A percentile compares a stretch with the other conserved stretches of the same genome.
Conservation (phyloP, 2,797 vertebrate species). For the Fistularia tabacaria region DNA sequence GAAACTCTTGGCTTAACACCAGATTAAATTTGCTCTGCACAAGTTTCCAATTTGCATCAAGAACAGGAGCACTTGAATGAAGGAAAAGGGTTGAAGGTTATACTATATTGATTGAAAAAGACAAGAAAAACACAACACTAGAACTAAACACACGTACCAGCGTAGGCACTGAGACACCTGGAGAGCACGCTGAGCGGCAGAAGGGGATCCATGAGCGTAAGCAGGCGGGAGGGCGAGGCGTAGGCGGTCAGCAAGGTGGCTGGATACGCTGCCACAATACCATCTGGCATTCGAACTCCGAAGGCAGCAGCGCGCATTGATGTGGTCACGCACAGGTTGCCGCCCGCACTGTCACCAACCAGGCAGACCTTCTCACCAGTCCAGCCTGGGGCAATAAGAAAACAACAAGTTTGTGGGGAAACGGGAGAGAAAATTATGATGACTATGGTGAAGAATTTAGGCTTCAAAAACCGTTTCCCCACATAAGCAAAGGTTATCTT, state of each 20-base stretch:
- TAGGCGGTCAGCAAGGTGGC: constrained; percentile 83
- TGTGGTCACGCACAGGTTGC: constrained; percentile 86
- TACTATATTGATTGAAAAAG: no score
- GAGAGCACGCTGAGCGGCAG: constrained; percentile 88
- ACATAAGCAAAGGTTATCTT: no score
- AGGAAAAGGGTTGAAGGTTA: no score
- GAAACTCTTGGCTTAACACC: no score
- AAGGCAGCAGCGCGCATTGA: constrained; percentile 84
- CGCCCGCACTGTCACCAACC: constrained; percentile 88
- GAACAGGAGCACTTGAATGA: no score
- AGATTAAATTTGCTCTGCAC: no score
- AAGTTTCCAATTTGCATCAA: no score
- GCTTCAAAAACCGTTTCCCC: neutral
- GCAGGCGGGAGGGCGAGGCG: constrained; percentile 87
- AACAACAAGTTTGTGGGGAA: neutral
- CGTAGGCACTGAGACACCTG: constrained; percentile 87
- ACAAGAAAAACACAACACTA: constrained; percentile 1
- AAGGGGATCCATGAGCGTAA: constrained; percentile 89
- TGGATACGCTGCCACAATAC: constrained; percentile 85
- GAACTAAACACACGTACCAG: constrained; percentile 69
- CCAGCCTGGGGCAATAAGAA: constrained; percentile 71
- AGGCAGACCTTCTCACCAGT: constrained; percentile 86
- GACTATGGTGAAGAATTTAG: constrained; percentile 1
- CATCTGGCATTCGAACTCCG: constrained; percentile 85
- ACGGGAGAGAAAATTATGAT: neutral